A percentile compares a stretch with the other conserved stretches of the same genome.
Evolutionary conservation across 2,888 invertebrate genomes (phyloP).

Genomic region (Icerya purchasi): DNA sequence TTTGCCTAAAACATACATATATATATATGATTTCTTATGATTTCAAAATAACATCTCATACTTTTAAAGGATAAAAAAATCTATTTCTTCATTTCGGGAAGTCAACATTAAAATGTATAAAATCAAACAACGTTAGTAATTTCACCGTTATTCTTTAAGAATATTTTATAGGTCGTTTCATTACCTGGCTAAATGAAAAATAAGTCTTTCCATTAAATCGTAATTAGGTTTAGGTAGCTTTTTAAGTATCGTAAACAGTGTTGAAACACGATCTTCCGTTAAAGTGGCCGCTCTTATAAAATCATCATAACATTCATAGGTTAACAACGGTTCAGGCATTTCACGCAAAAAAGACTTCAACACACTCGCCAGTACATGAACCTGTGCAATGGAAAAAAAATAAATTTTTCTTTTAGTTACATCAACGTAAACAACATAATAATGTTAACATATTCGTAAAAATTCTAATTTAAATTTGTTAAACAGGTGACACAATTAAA

Average conservation of each 20-base stretch:
- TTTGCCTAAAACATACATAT: no score
- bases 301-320: conserved; percentile 85
- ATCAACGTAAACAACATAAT: neutral
- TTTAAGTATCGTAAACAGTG: conserved; percentile 65
- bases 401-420: conserved; percentile 2
- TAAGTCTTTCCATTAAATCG: conserved; percentile 71
- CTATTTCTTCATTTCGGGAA: neutral
- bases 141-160: no score
- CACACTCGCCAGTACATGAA: conserved; percentile 75
- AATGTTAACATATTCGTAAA: no score
- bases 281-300: conserved; percentile 74
- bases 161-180: no score
- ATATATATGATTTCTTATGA: no score
- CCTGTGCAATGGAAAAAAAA: conserved; percentile 22
- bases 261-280: conserved; percentile 63
- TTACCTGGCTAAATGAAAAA: conserved; percentile 66
- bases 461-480: no score
- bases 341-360: conserved; percentile 76
- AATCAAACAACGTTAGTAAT: neutral
- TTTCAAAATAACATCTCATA: no score
- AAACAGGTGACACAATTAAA: no score
- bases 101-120: neutral
- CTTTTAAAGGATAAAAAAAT: neutral
- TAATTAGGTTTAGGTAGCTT: conserved; percentile 75
- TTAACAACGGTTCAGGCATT: conserved; percentile 78